These are phyloP conservation scores for Eleginops maclovinus DNA, from an alignment of 2,113 vertebrate species.

Conservation along the genomic window DNA sequence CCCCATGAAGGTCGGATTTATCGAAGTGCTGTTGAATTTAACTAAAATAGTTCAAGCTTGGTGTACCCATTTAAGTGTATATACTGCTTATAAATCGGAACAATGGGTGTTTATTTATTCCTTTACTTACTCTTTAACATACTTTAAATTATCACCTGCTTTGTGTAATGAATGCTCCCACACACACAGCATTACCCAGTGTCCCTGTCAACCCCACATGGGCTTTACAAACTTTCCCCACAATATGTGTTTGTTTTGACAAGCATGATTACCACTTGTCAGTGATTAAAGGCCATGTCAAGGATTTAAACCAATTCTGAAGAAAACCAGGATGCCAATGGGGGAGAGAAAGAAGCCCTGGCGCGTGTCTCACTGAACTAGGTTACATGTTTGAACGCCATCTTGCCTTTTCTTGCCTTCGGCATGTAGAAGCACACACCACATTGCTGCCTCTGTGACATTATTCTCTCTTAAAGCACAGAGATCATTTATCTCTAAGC, in stretches of 20 bases:
- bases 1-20: neutral
- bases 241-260: conserved; percentile 62
- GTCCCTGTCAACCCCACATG: conserved; percentile 9
- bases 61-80: neutral
- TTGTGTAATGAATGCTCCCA: neutral
- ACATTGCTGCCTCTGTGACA: conserved; percentile 6
- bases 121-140: neutral
- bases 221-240: conserved; percentile 31
- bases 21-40: neutral
- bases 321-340: conserved; percentile 23
- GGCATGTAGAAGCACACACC: neutral
- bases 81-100: neutral
- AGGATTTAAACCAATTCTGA: conserved; percentile 19
- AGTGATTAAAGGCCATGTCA: conserved; percentile 29
- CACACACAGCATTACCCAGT: neutral
- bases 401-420: neutral
- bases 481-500: neutral
- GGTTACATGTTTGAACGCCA: conserved; percentile 37
- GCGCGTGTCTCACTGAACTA: conserved; percentile 10
- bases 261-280: conserved; percentile 52
- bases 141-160: conserved; percentile 4
- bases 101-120: neutral
- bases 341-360: conserved; percentile 1
- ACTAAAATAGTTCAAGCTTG: neutral
- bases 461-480: neutral